Conservation (phyloP, 2,113 vertebrate genomes). For the Elephantulus edwardii region DNA sequence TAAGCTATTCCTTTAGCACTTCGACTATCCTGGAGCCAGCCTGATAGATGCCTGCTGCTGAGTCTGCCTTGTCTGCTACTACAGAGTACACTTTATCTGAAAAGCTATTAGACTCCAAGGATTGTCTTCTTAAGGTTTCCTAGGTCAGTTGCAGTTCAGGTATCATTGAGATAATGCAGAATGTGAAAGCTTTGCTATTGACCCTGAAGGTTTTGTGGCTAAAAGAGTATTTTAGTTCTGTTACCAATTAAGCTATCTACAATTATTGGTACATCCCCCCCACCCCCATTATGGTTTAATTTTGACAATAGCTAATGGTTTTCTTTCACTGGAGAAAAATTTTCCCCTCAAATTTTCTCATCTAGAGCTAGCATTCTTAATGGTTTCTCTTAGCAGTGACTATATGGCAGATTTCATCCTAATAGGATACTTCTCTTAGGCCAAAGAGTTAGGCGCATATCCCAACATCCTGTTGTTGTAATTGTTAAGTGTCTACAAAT, state of each 20-base stretch:
- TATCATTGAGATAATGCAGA: slow-evolving; percentile 45
- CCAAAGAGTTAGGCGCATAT: neutral
- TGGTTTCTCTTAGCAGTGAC: neutral
- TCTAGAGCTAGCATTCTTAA: neutral
- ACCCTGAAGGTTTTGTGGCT: neutral
- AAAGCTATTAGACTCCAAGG: slow-evolving; percentile 7
- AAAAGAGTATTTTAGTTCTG: neutral
- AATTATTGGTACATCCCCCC: neutral
- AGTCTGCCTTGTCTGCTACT: neutral
- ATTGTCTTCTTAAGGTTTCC: neutral
- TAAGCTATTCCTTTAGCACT: neutral
- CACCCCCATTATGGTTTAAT: slow-evolving; percentile 9
- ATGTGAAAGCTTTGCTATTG: neutral
- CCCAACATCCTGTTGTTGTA: neutral
- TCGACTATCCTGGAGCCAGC: neutral
- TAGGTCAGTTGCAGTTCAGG: slow-evolving; percentile 46
- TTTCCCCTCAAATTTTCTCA: slow-evolving; percentile 12
- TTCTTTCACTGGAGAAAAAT: neutral
- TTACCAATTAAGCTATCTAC: neutral
- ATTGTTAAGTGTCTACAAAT: too few relatives aligned
- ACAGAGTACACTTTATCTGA: neutral
- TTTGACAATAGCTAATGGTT: neutral
- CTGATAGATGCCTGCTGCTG: neutral
- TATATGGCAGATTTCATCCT: neutral
- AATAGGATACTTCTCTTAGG: neutral